These are phyloP conservation scores for Crotalus tigris DNA, from an alignment of 2,113 vertebrate species.

Conservation along the genomic window DNA sequence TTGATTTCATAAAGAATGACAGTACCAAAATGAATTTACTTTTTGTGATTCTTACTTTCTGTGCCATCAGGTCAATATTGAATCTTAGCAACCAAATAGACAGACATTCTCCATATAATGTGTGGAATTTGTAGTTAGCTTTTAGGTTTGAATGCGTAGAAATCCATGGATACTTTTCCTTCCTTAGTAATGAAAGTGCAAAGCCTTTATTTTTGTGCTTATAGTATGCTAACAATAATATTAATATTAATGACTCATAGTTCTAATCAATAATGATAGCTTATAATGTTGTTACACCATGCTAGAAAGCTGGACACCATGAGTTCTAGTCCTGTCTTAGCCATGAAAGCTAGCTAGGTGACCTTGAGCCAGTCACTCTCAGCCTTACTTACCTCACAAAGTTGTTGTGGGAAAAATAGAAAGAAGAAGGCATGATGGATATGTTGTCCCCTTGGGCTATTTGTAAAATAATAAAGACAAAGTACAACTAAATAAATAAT, in stretches of 20 bases:
- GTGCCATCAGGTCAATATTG: neutral
- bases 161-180: neutral
- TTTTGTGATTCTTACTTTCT: neutral
- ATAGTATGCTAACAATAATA: neutral
- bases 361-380: neutral
- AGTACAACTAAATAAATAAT: neutral
- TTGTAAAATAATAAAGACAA: neutral
- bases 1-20: conserved; percentile 19
- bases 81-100: neutral
- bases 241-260: neutral
- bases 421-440: neutral
- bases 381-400: neutral
- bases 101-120: neutral
- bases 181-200: neutral
- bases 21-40: neutral
- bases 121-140: neutral
- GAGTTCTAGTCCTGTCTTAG: neutral
- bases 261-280: neutral
- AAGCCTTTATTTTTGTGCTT: neutral
- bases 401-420: neutral
- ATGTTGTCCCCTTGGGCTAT: neutral
- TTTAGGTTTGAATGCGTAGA: neutral
- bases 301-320: neutral
- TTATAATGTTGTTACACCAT: neutral
- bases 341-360: neutral